Conservation (phyloP, 2,888 invertebrate species). For the Empis stercorea region DNA sequence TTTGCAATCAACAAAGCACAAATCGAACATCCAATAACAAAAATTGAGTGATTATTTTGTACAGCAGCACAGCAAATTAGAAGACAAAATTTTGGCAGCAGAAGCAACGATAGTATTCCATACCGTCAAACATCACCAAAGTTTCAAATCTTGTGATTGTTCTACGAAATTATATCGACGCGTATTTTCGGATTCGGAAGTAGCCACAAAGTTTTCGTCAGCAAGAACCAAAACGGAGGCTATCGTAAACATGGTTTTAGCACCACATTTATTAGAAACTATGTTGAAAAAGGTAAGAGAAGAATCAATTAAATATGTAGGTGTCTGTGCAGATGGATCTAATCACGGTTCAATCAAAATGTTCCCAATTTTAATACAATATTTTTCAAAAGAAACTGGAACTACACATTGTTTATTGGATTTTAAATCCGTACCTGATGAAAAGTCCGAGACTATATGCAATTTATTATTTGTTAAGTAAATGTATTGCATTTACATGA, state of each 20-base stretch:
- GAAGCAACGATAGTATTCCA: slow-evolving; percentile 1
- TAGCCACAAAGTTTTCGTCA: slow-evolving; percentile 9
- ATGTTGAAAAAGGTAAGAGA: not conserved
- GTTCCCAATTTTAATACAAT: not conserved
- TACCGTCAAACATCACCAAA: not conserved
- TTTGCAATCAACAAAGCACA: not conserved
- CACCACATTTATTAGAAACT: not conserved
- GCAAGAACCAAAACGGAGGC: not conserved
- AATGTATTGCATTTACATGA: not conserved
- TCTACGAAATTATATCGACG: not conserved
- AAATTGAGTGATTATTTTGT: no score
- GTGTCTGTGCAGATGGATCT: not conserved
- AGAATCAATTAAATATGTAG: not conserved
- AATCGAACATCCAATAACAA: no score
- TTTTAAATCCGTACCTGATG: not conserved
- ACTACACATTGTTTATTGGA: not conserved
- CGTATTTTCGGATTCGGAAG: slow-evolving; percentile 3
- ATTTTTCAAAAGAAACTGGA: not conserved
- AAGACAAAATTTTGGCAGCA: not conserved
- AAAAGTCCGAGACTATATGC: not conserved
- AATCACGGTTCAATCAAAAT: not conserved
- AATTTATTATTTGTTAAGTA: not conserved
- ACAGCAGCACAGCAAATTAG: not conserved
- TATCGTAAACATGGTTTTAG: not conserved
- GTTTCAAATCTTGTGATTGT: not conserved